phyloP scores from a whole-genome alignment of 2,113 vertebrate species.

The Furnarius figulus region DNA sequence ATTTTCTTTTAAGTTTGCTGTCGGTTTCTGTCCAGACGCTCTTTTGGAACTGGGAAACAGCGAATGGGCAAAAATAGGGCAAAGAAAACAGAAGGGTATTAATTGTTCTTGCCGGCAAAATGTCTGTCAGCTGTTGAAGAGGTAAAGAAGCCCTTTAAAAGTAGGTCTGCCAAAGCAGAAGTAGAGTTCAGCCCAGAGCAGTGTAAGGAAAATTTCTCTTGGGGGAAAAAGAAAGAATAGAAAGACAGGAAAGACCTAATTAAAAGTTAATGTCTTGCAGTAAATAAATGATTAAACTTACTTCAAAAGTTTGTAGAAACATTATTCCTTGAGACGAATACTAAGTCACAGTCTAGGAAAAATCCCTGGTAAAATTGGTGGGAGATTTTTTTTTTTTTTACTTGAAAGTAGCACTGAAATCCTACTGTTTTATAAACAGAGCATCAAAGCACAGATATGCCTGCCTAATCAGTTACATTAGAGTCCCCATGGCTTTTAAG shows the following conservation, averaged over 20 bases:
- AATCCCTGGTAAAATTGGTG: background rate
- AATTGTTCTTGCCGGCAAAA: background rate
- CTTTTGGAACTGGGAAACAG: background rate
- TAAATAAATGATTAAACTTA: slow-evolving; percentile 58
- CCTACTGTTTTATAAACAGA: background rate
- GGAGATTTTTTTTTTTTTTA: background rate
- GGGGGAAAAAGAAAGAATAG: background rate
- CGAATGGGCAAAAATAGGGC: background rate
- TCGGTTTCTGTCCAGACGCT: background rate
- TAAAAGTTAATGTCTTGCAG: slow-evolving; percentile 46
- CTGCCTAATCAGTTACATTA: background rate
- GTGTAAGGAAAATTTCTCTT: background rate
- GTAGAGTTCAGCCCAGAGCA: background rate
- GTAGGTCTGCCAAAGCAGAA: background rate
- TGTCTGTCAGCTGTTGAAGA: background rate
- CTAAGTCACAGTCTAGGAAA: background rate
- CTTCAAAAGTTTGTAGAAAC: slow-evolving; percentile 20
- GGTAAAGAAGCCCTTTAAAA: background rate
- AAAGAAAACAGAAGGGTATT: background rate
- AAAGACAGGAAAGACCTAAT: slow-evolving; percentile 35
- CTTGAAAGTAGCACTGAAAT: background rate
- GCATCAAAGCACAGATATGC: background rate
- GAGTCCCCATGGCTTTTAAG: background rate
- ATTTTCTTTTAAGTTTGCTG: background rate
- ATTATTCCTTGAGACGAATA: slow-evolving; percentile 16